A percentile compares a stretch with the other conserved stretches of the same genome.
Evolutionary conservation across 2,888 invertebrate genomes (phyloP).

Genomic region (Polymixis lichenea): DNA sequence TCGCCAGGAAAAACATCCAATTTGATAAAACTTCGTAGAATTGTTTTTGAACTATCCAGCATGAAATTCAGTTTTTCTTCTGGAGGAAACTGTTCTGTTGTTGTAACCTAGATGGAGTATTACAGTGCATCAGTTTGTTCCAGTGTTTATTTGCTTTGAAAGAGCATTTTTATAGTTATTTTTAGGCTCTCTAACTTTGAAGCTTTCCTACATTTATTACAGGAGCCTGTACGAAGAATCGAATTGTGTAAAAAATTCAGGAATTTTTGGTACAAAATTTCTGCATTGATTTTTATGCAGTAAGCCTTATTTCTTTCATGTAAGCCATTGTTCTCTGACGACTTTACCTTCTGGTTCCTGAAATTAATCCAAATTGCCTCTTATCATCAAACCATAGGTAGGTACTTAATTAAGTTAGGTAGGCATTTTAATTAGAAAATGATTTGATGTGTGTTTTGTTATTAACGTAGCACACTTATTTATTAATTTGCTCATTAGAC

Average conservation of each 20-base stretch:
- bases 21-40: slow-evolving; percentile 9
- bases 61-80: not conserved
- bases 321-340: not conserved
- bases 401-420: not conserved
- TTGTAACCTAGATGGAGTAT: not conserved
- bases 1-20: slow-evolving; percentile 10
- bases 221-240: not conserved
- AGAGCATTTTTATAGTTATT: not conserved
- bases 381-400: not conserved
- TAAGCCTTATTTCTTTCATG: not conserved
- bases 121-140: not conserved
- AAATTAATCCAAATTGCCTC: not conserved
- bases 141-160: not conserved
- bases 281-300: too few species aligned
- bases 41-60: not conserved
- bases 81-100: not conserved
- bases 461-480: slow-evolving; percentile 22
- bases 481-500: slow-evolving; percentile 17
- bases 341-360: not conserved
- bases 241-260: not conserved
- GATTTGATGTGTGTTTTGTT: not conserved
- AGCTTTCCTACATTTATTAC: not conserved
- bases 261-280: not conserved
- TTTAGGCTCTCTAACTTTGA: not conserved
- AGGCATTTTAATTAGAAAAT: not conserved